Evolutionary conservation across 2,113 vertebrate species (phyloP).

Genomic region (Emberiza fucata): DNA sequence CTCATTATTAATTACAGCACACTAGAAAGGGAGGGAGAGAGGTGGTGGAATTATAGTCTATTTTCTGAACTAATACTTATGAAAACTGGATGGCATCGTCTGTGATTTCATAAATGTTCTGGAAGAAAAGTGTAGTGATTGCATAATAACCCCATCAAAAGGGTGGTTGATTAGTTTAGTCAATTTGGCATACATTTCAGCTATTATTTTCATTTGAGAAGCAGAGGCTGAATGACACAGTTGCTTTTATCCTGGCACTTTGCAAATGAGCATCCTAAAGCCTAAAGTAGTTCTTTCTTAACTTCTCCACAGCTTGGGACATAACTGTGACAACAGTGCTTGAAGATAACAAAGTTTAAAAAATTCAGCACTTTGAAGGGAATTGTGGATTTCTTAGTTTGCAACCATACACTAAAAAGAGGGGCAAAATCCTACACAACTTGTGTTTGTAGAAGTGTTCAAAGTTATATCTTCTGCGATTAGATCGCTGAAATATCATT

Average conservation of each 20-base stretch:
- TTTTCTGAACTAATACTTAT: slow-evolving; percentile 62
- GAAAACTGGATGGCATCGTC: slow-evolving; percentile 12
- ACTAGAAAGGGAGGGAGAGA: background rate
- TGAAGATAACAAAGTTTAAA: background rate
- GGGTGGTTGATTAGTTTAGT: slow-evolving; percentile 63
- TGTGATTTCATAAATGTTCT: slow-evolving; percentile 71
- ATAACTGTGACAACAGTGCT: background rate
- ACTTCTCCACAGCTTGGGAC: background rate
- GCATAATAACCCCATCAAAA: slow-evolving; percentile 59
- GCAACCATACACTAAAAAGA: background rate
- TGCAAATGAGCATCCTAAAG: background rate
- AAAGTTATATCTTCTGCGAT: background rate
- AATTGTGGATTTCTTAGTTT: background rate
- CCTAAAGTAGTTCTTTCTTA: background rate
- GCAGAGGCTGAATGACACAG: slow-evolving; percentile 10
- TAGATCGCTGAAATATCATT: background rate
- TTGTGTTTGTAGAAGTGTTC: background rate
- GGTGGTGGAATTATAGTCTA: slow-evolving; percentile 16
- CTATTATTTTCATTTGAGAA: slow-evolving; percentile 67
- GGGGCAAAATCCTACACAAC: background rate
- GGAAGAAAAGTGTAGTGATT: slow-evolving; percentile 66
- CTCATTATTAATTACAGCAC: slow-evolving; percentile 45
- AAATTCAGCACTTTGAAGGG: background rate
- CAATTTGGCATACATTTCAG: slow-evolving; percentile 54
- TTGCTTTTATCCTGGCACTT: background rate